These are phyloP conservation scores for Polymixis lichenea DNA, from an alignment of 2,888 invertebrate genomes.

Conservation along the genomic window DNA sequence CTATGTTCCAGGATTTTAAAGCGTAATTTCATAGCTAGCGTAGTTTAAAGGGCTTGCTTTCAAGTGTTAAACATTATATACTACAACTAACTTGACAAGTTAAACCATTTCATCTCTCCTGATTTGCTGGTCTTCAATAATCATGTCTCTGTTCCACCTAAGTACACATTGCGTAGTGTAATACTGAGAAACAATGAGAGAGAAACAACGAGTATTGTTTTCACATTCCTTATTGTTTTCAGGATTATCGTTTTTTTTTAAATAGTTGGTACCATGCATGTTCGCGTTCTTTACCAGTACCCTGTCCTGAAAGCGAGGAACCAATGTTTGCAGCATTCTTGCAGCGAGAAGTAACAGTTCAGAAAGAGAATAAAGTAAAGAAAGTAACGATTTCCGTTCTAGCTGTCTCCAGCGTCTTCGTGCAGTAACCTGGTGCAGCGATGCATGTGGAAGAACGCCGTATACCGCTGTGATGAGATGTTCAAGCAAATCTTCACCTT, in stretches of 20 bases:
- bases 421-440: constrained; percentile 87
- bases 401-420: constrained; percentile 86
- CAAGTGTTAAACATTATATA: not conserved
- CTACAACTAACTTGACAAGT: not conserved
- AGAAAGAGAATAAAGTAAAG: not conserved
- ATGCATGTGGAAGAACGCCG: constrained; percentile 91
- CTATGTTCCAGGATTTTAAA: not conserved
- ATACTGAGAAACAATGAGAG: not conserved
- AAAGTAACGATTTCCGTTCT: constrained; percentile 38
- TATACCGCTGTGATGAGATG: constrained; percentile 86
- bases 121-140: not conserved
- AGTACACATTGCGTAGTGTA: not conserved
- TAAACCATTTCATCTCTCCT: not conserved
- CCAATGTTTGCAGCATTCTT: not conserved
- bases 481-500: constrained; percentile 87
- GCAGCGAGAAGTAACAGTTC: no score
- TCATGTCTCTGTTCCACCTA: not conserved
- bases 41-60: not conserved
- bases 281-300: not conserved
- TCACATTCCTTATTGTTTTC: not conserved
- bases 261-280: not conserved
- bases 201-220: not conserved
- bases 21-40: not conserved
- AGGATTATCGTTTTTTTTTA: not conserved
- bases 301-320: not conserved